phyloP scores from a whole-genome alignment of 2,113 vertebrate genomes.

The Lophius piscatorius region DNA sequence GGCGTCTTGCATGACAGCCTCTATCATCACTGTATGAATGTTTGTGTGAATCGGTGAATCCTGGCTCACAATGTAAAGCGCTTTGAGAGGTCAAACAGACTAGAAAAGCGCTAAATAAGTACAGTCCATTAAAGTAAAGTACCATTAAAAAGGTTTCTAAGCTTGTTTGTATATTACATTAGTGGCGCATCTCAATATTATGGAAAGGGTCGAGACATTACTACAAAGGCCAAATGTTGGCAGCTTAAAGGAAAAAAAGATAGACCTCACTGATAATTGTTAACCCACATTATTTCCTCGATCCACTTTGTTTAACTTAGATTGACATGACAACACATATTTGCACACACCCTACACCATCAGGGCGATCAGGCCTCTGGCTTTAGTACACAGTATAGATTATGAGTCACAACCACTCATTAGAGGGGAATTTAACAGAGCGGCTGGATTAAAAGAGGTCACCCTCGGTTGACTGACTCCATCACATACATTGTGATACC shows the following conservation, averaged over 20 bases:
- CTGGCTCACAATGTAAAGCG: too few relatives aligned
- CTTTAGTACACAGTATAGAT: conserved; percentile 51
- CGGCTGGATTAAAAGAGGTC: conserved; percentile 58
- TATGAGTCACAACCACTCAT: conserved; percentile 63
- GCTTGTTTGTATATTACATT: neutral
- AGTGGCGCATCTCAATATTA: neutral
- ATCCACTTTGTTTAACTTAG: conserved; percentile 26
- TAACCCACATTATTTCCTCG: conserved; percentile 24
- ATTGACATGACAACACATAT: conserved; percentile 22
- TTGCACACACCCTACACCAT: conserved; percentile 15
- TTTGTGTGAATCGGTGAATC: too few relatives aligned
- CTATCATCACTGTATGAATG: too few relatives aligned
- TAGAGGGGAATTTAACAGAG: conserved; percentile 52
- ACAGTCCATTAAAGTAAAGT: too few relatives aligned
- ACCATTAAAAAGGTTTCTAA: too few relatives aligned
- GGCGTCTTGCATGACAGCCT: too few relatives aligned
- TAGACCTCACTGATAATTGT: conserved; percentile 50
- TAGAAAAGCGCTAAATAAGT: too few relatives aligned
- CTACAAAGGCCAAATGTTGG: conserved; percentile 25
- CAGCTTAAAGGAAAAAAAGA: conserved; percentile 14
- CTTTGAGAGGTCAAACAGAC: too few relatives aligned
- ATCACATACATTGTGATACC: conserved; percentile 41
- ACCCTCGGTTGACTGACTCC: conserved; percentile 44
- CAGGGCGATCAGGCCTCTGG: conserved; percentile 45
- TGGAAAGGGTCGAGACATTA: conserved; percentile 29